Base-by-base conservation (phyloP, 92 coral and sea anemone species). In the Epizoanthus rinbou region DNA sequence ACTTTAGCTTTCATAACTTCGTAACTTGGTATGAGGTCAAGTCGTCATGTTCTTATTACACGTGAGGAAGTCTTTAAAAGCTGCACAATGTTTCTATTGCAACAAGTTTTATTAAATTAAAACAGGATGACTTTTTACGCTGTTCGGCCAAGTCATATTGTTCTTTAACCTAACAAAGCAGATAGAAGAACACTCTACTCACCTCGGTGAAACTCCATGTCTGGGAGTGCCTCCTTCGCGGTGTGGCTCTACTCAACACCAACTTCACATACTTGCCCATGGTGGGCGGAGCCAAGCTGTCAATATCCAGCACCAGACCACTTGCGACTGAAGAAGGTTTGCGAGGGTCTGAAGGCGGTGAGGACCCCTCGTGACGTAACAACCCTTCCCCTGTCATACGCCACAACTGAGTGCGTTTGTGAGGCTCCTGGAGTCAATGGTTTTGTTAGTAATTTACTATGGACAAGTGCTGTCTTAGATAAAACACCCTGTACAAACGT, bases 171-270 rank as follows among this genome's bases (percentile, higher is more conserved):
- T 47, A 9, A 47, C 54, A 47, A 6, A 50, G 14, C 54, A 11
- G 54, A 50, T 13, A 50, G 14, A 50, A 9, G 25, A 21, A 22
- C 21, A 13, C 5, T 19, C 15, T 57, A 75, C 78, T 69, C 54
- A 97, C 99, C 91, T 97, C 97, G 59, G 97, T 94, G 76, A 97
- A 97, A 3, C 95, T 88, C 99, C 99, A 97, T 1, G 97, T 97
- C 86, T 97, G 99, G 0, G 95, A 97, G 60, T 91, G 92, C 35
- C 88, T 80, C 73, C 99, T 84, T 57, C 98, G 85, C 10, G 98
- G 90, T 74, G 89, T 97, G 18, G 94, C 93, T 82, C 90, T 97
- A 86, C 94, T 94, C 60, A 97, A 82, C 59, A 97, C 98, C 58
- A 97, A 82, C 39, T 92, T 90, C 63, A 94, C 90, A 54, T 94